These are phyloP conservation scores for Halcyon senegalensis DNA, from an alignment of 2,113 vertebrate genomes.

Conservation along the genomic window DNA sequence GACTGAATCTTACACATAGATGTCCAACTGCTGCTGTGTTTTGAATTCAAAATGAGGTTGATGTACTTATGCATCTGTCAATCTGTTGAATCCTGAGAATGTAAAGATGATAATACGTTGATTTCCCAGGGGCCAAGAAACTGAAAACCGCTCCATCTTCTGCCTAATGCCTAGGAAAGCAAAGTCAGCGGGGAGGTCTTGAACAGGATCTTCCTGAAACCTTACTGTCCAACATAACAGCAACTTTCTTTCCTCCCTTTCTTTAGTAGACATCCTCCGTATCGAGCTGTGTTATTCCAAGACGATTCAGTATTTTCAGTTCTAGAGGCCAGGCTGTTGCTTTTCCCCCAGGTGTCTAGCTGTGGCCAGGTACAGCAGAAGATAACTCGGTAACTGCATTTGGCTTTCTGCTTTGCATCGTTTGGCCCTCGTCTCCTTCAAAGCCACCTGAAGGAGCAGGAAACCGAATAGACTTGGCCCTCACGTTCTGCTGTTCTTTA, in stretches of 20 bases:
- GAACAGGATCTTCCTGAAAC: slow-evolving; percentile 35
- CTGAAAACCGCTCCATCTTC: slow-evolving; percentile 14
- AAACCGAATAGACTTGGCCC: not conserved
- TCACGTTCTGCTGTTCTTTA: not conserved
- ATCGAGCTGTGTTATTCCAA: not conserved
- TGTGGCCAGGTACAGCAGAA: not conserved
- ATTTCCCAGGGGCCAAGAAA: slow-evolving; percentile 43
- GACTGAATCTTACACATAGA: not conserved
- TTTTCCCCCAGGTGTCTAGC: not conserved
- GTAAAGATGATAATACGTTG: slow-evolving; percentile 14
- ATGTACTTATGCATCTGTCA: slow-evolving; percentile 1
- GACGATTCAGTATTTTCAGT: not conserved
- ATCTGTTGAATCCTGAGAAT: not conserved
- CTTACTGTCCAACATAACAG: not conserved
- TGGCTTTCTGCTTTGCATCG: not conserved
- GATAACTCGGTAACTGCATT: not conserved
- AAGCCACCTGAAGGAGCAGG: slow-evolving; percentile 3
- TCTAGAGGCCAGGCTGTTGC: not conserved
- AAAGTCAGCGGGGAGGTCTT: slow-evolving; percentile 18
- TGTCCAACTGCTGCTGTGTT: not conserved
- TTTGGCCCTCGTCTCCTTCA: not conserved
- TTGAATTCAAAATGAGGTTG: not conserved
- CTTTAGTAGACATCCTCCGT: not conserved
- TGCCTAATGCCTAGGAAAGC: slow-evolving; percentile 28
- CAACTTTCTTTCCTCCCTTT: not conserved